Conservation (phyloP, 2,113 vertebrate genomes). For the Petaurus breviceps region DNA sequence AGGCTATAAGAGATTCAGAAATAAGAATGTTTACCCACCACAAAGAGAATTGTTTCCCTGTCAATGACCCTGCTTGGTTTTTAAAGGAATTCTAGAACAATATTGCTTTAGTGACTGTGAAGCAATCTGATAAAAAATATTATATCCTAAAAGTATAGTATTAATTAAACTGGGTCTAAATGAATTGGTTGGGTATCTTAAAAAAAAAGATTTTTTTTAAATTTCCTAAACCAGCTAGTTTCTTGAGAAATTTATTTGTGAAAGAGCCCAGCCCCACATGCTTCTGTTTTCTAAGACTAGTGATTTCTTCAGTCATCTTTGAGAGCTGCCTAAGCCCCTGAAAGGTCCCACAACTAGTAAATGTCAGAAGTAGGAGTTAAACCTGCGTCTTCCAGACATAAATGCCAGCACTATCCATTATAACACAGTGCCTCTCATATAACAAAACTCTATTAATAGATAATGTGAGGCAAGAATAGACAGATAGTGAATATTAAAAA, state of each 20-base stretch:
- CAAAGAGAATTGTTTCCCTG: slow-evolving; percentile 50
- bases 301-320: not conserved
- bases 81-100: slow-evolving; percentile 34
- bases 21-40: slow-evolving; percentile 46
- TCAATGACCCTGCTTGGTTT: slow-evolving; percentile 28
- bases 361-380: not conserved
- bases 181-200: not conserved
- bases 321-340: not conserved
- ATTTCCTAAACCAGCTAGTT: not conserved
- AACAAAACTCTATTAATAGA: not conserved
- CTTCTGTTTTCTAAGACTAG: not conserved
- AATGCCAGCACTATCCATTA: not conserved
- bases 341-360: not conserved
- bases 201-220: not conserved
- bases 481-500: not conserved
- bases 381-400: not conserved
- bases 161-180: not conserved
- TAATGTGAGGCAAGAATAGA: not conserved
- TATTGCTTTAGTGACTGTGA: slow-evolving; percentile 18
- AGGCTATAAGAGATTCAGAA: slow-evolving; percentile 45
- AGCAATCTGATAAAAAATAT: not conserved
- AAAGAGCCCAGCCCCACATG: not conserved
- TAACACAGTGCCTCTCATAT: not conserved
- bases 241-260: not conserved
- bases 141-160: not conserved